Conservation (phyloP, 2,797 vertebrate genomes). For the Xerus rutilus region DNA sequence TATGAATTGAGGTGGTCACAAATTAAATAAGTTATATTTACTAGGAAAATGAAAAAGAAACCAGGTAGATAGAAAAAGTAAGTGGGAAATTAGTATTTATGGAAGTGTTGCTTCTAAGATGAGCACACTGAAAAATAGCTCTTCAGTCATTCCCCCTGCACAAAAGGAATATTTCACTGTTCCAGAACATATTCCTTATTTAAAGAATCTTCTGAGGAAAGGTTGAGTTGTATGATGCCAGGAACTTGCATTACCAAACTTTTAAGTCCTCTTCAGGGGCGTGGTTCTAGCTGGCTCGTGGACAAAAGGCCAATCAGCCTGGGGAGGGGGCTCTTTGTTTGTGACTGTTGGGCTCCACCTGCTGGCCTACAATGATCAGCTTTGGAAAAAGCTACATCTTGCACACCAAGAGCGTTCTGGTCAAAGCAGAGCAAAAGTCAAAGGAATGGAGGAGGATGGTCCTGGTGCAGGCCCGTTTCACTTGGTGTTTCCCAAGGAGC, state of each 20-base stretch:
- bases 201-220: conserved; percentile 20
- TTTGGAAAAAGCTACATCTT: conserved; percentile 51
- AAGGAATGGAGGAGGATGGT: background rate
- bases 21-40: background rate
- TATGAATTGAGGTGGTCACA: background rate
- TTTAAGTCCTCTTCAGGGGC: background rate
- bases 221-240: background rate
- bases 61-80: background rate
- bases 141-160: background rate
- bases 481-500: background rate
- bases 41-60: background rate
- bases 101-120: conserved; percentile 20
- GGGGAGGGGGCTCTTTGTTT: conserved; percentile 83
- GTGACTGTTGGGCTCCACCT: conserved; percentile 87
- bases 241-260: background rate
- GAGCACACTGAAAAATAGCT: conserved; percentile 16
- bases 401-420: background rate
- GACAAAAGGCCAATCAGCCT: conserved; percentile 42
- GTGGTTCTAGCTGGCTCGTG: background rate
- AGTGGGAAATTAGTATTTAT: background rate
- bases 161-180: background rate
- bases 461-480: background rate
- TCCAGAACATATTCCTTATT: background rate
- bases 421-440: background rate
- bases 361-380: conserved; percentile 81